phyloP scores from a whole-genome alignment of 2,888 invertebrate species.

The Bimastos eiseni region DNA sequence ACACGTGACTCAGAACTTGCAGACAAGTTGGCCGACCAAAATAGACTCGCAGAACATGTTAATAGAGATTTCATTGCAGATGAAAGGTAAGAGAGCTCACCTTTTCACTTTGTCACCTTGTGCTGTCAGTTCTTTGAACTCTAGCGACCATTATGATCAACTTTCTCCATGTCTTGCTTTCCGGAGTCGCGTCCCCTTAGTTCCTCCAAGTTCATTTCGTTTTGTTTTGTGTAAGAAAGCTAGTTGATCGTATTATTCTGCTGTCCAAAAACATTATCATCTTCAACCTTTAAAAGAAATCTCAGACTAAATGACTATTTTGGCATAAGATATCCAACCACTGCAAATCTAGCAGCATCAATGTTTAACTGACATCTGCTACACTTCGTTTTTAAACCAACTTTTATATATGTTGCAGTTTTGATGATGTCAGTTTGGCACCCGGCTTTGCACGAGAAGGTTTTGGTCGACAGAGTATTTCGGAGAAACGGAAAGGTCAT shows the following conservation, averaged over 20 bases:
- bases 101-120: too few relatives aligned
- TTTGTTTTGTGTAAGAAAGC: too few relatives aligned
- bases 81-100: neutral
- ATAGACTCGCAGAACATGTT: neutral
- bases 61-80: constrained; percentile 21
- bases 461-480: constrained; percentile 37
- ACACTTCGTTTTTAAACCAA: neutral
- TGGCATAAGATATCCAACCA: neutral
- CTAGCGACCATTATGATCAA: too few relatives aligned
- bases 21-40: neutral
- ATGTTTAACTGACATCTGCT: neutral
- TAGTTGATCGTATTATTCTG: neutral
- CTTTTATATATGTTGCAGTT: neutral
- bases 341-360: neutral
- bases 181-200: too few relatives aligned
- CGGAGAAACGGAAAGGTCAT: constrained; percentile 38
- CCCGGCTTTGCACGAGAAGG: constrained; percentile 29
- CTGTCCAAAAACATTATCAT: neutral
- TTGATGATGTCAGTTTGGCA: neutral
- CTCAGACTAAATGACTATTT: neutral
- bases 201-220: too few relatives aligned
- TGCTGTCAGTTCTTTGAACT: too few relatives aligned
- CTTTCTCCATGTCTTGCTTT: too few relatives aligned
- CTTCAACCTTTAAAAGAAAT: neutral
- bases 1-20: neutral